phyloP scores from a whole-genome alignment of 2,797 vertebrate genomes.

The Peromyscus nudipes region DNA sequence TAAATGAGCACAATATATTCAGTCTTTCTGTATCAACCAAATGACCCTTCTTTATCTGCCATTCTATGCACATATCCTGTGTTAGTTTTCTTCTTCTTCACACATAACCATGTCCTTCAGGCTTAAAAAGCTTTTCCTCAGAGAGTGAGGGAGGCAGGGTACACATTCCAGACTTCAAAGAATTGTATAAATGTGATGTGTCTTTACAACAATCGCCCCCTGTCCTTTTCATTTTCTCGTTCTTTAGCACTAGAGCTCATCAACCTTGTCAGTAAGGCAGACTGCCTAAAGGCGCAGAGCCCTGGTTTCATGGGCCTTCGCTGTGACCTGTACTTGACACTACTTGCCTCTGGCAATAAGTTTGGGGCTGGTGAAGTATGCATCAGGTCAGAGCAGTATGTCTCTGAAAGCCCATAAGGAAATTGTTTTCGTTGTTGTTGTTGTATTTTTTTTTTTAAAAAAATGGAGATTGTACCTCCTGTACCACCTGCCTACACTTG shows the following conservation, averaged over 20 bases:
- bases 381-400: neutral
- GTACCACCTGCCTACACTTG: neutral
- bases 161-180: neutral
- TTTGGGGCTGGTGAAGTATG: constrained; percentile 49
- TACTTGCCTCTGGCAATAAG: constrained; percentile 60
- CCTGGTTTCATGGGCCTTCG: neutral
- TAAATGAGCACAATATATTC: neutral
- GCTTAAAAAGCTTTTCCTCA: neutral
- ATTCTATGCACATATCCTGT: neutral
- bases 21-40: constrained; percentile 19
- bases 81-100: neutral
- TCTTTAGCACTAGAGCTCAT: constrained; percentile 16
- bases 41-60: neutral
- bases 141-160: neutral
- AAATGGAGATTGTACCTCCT: neutral
- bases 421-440: neutral
- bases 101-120: neutral
- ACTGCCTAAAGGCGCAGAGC: constrained; percentile 38
- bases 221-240: neutral
- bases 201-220: neutral
- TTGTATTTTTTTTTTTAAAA: neutral
- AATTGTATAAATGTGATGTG: neutral
- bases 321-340: constrained; percentile 78
- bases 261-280: constrained; percentile 53
- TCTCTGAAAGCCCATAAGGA: constrained; percentile 15